phyloP scores from a whole-genome alignment of 2,888 invertebrate species.

The Trimorus sp. region DNA sequence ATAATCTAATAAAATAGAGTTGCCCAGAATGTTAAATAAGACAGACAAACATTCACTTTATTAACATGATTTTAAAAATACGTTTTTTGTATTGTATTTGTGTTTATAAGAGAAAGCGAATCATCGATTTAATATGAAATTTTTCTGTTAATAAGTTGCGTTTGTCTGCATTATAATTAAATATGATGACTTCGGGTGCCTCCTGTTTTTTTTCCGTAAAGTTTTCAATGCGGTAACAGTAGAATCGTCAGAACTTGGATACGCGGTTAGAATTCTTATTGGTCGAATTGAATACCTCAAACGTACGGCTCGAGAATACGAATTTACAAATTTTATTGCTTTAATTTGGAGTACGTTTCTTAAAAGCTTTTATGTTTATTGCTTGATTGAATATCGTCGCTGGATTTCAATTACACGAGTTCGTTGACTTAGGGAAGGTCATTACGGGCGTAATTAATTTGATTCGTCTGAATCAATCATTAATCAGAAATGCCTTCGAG shows the following conservation, averaged over 20 bases:
- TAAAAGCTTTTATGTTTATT: slow-evolving; percentile 49
- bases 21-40: no score
- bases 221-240: slow-evolving; percentile 47
- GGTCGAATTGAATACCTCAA: slow-evolving; percentile 48
- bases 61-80: no score
- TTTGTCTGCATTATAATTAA: slow-evolving; percentile 16
- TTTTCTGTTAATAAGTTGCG: slow-evolving; percentile 16
- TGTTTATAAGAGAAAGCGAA: slow-evolving; percentile 16
- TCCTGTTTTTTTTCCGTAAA: slow-evolving; percentile 34
- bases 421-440: slow-evolving; percentile 11
- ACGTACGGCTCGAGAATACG: slow-evolving; percentile 48
- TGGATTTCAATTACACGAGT: slow-evolving; percentile 29
- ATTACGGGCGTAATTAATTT: slow-evolving; percentile 21
- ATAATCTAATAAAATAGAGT: no score
- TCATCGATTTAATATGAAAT: slow-evolving; percentile 23
- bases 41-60: no score
- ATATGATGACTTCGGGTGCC: slow-evolving; percentile 26
- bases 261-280: slow-evolving; percentile 54
- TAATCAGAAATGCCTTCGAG: not conserved
- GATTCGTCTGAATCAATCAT: slow-evolving; percentile 17
- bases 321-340: slow-evolving; percentile 56
- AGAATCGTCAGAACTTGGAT: slow-evolving; percentile 52
- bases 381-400: slow-evolving; percentile 46
- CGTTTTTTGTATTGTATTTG: no score
- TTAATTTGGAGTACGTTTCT: slow-evolving; percentile 43